These are phyloP conservation scores for Empis livida DNA, from an alignment of 2,888 invertebrate genomes.

Conservation along the genomic window DNA sequence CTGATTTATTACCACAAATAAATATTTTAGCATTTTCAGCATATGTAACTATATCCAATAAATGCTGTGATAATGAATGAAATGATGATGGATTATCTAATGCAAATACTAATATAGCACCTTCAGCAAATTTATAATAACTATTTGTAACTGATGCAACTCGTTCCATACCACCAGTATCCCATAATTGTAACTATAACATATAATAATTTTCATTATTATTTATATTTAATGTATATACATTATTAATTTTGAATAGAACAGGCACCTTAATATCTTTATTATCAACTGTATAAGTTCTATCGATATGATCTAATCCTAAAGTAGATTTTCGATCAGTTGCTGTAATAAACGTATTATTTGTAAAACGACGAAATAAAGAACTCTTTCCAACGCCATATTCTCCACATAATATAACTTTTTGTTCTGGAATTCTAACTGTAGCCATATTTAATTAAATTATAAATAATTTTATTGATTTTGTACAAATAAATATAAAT, in stretches of 20 bases:
- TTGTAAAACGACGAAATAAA: conserved; percentile 79
- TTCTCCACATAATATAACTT: conserved; percentile 90
- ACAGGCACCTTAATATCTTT: conserved; percentile 30
- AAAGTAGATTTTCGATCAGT: conserved; percentile 76
- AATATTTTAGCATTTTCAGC: conserved; percentile 93
- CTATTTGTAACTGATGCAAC: conserved; percentile 90
- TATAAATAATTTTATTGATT: too few relatives aligned
- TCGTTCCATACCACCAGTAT: conserved; percentile 93
- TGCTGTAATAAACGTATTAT: conserved; percentile 74
- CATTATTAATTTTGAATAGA: too few relatives aligned
- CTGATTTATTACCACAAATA: conserved; percentile 84
- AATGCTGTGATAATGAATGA: conserved; percentile 80
- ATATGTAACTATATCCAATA: conserved; percentile 85
- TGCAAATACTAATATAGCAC: conserved; percentile 83
- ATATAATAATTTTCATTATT: background rate
- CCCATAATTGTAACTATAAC: conserved; percentile 80
- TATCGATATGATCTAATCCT: conserved; percentile 83
- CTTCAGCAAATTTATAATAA: conserved; percentile 92
- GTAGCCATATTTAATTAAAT: conserved; percentile 49
- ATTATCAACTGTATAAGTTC: conserved; percentile 60
- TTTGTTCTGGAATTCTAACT: conserved; percentile 70
- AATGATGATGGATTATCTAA: conserved; percentile 85
- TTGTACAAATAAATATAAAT: too few relatives aligned
- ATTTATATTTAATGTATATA: too few relatives aligned
- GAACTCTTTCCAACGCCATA: conserved; percentile 94